Evolutionary conservation across 2,888 invertebrate genomes (phyloP), one percentile per base, ranked within the genome.

Genomic region (Acleris emargana): DNA sequence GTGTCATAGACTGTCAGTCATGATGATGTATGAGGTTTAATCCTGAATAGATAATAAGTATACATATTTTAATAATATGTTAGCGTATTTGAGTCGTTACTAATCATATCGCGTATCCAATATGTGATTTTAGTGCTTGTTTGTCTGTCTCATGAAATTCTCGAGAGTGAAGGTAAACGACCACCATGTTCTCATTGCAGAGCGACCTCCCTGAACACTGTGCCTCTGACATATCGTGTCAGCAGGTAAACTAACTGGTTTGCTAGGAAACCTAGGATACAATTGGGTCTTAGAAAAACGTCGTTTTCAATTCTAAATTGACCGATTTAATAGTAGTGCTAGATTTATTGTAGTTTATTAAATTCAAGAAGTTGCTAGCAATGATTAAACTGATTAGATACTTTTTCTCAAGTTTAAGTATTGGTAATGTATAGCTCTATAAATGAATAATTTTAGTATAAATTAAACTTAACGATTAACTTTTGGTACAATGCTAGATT

Each of bases 221-320:
- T 90, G 91, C 92, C 64, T 64, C 64, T 92, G 92, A 91, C 92
- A 88, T 92, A 83, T 91, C 92, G 87, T 92, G 92, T 92, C 92
- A 92, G 92, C 92, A 92, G 92, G 92, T 92, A 92, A 92, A 76
- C 74, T 71, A 80, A 80, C 71, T 83, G 83, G 73, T 84, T 86
- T 85, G 91, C 90, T 92, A 92, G 90, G 90, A 89, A 78, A 77
- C 69, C 80, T 89, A 87, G 86, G 38, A 79, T 79, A 77, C 68
- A 73, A 77, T 81, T 74, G 73, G 28, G 7, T 53, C 49, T 13
- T 85, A 85, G 83, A 81, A 67, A 74, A 73, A 74, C 6, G n/a
- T 45, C 45, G 76, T 83, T 74, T 81, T 72, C 74, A 75, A 62
- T 73, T 72, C 73, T 64, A 63, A 63, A 67, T 71, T 68, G 73